Base-by-base conservation (phyloP, 1,140 invertebrate genomes). In the Dinoponera quadriceps region DNA sequence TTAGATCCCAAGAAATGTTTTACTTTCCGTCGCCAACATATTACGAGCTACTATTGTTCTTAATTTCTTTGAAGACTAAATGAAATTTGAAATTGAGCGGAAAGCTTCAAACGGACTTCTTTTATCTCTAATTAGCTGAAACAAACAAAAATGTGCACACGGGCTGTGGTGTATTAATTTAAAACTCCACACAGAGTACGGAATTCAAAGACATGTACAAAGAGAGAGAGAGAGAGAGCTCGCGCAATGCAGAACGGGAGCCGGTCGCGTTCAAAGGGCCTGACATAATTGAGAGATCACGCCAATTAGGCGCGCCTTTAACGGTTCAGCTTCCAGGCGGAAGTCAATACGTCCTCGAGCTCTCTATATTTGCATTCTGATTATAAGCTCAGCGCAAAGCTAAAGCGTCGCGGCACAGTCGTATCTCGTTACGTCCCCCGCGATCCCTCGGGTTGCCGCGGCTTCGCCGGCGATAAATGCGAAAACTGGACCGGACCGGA, bases 351-450 rank as follows among this genome's bases (percentile, higher is more conserved):
- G 20, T 74, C 78, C 57, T 16, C 78, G 44, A 57, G 55, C 59
- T 82, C 59, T 82, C 78, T 63, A 44, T 74, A 74, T 82, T 82
- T 82, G 68, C 78, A 74, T 82, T 74, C 78, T 82, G 78, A 82
- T 74, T 74, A 82, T 82, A 82, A 82, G 44, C 78, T 22, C n/a
- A 44, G 57, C 27, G 44, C 38, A 82, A 82, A 82, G 27, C 22
- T 74, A 74, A 72, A 74, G 22, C 59, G 44, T 74, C 55, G 63
- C 54, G 51, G 75, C 51, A 33, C 49, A 54, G 65, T 49, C 22
- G 11, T 71, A 54, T 74, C 59, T 62, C 69, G 22, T 51, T 60
- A 60, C 63, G 20, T 51, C 20, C 13, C 13, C 16, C 27, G n/a
- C 33, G 48, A 60, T 44, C 22, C 33, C 18, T 18, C 22, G 13